phyloP scores from a whole-genome alignment of 2,113 vertebrate genomes.

The Cheilinus undulatus region DNA sequence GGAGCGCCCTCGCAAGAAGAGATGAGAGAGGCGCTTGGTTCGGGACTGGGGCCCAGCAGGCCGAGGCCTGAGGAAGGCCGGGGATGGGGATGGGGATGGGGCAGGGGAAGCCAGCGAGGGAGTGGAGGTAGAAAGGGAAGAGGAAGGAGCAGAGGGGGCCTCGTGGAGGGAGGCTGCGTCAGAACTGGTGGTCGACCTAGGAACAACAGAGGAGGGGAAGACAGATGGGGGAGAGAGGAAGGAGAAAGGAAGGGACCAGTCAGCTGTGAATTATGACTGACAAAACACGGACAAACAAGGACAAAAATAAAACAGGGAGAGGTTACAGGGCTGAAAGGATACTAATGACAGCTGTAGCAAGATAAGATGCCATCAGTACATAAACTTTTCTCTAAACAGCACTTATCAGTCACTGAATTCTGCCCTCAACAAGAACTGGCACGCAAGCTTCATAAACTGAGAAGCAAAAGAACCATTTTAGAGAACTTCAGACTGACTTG shows the following conservation, averaged over 20 bases:
- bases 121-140: slow-evolving; percentile 82
- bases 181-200: slow-evolving; percentile 85
- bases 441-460: neutral
- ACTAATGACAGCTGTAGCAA: slow-evolving; percentile 56
- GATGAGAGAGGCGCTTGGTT: slow-evolving; percentile 91
- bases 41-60: slow-evolving; percentile 83
- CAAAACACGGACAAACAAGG: slow-evolving; percentile 53
- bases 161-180: slow-evolving; percentile 84
- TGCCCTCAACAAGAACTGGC: neutral
- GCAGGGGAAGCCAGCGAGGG: slow-evolving; percentile 81
- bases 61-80: slow-evolving; percentile 83
- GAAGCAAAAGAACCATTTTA: slow-evolving; percentile 8
- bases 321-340: slow-evolving; percentile 34
- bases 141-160: slow-evolving; percentile 78
- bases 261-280: slow-evolving; percentile 78
- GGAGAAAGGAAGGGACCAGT: slow-evolving; percentile 70
- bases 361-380: slow-evolving; percentile 52
- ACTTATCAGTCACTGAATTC: slow-evolving; percentile 21
- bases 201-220: slow-evolving; percentile 54
- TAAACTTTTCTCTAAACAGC: slow-evolving; percentile 26
- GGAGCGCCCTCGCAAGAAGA: slow-evolving; percentile 88
- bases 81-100: slow-evolving; percentile 79
- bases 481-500: slow-evolving; percentile 83
- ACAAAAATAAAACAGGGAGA: slow-evolving; percentile 68
- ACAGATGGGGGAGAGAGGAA: slow-evolving; percentile 68